phyloP scores from a whole-genome alignment of 2,888 invertebrate genomes.

The Agrochola lota region DNA sequence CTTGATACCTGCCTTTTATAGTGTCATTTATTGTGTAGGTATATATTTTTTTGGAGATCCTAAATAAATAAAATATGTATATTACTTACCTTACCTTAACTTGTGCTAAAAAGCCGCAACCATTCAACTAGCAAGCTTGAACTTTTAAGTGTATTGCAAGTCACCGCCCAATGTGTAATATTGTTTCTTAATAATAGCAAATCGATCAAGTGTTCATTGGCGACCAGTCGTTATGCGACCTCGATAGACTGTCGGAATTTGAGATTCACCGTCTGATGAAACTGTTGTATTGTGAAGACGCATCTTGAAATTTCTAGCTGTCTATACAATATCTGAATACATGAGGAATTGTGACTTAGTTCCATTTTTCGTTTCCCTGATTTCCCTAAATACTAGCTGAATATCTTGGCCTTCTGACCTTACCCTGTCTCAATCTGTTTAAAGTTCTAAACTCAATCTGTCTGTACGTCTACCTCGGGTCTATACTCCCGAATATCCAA shows the following conservation, averaged over 20 bases:
- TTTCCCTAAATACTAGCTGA: not conserved
- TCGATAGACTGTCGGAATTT: slow-evolving; percentile 41
- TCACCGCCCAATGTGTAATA: slow-evolving; percentile 56
- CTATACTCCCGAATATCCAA: not conserved
- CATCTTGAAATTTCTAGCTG: not conserved
- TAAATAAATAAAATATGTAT: no score
- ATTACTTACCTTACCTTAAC: no score
- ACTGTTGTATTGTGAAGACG: slow-evolving; percentile 1
- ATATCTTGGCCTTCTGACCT: not conserved
- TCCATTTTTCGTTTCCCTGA: not conserved
- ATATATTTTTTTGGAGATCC: no score
- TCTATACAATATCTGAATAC: not conserved
- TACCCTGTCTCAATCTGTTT: not conserved
- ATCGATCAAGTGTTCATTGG: slow-evolving; percentile 45
- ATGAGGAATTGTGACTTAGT: no score
- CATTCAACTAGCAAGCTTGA: slow-evolving; percentile 35
- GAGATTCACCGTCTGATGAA: slow-evolving; percentile 47
- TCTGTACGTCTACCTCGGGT: not conserved
- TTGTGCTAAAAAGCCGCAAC: not conserved
- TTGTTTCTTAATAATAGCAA: slow-evolving; percentile 57
- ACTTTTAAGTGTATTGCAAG: slow-evolving; percentile 62
- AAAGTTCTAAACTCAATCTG: not conserved
- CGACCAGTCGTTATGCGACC: slow-evolving; percentile 43
- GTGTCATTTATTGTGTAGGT: no score
- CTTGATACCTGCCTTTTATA: no score